A percentile compares a stretch with the other conserved stretches of the same genome.
These are phyloP conservation scores for Poecilus cupreus DNA, from an alignment of 2,888 invertebrate species.

Conservation along the genomic window DNA sequence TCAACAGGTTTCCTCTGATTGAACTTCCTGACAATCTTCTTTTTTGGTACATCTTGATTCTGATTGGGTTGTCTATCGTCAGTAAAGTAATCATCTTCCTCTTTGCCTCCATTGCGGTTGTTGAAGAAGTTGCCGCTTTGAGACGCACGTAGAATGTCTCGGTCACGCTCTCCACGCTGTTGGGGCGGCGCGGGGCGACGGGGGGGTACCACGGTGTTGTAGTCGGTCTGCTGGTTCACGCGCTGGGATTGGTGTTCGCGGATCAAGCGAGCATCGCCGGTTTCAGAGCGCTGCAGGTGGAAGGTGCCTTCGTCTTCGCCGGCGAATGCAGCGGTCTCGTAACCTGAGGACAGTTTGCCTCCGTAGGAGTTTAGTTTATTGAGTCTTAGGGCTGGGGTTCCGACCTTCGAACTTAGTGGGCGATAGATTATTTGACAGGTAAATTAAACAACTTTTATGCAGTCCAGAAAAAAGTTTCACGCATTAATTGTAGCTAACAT, in stretches of 20 bases:
- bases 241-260: conserved; percentile 70
- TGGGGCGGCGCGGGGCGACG: conserved; percentile 40
- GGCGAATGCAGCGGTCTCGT: conserved; percentile 78
- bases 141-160: conserved; percentile 81
- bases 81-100: conserved; percentile 74
- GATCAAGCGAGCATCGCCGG: conserved; percentile 75
- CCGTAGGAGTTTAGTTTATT: background rate
- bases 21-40: conserved; percentile 71
- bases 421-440: no score
- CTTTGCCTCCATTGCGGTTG: conserved; percentile 77
- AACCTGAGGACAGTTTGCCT: conserved; percentile 71
- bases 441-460: no score
- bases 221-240: conserved; percentile 71
- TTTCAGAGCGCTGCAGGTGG: conserved; percentile 83
- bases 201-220: conserved; percentile 60
- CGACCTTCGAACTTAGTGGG: no score
- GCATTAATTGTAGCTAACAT: no score
- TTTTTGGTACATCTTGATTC: conserved; percentile 70
- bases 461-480: no score
- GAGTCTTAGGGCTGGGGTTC: background rate
- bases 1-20: conserved; percentile 69
- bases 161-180: conserved; percentile 65
- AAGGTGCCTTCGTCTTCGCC: conserved; percentile 84
- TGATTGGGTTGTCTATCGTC: conserved; percentile 72
- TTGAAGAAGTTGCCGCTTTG: conserved; percentile 87